Base-by-base conservation (phyloP, 2,797 vertebrate genomes). In the Urocyon cinereoargenteus region DNA sequence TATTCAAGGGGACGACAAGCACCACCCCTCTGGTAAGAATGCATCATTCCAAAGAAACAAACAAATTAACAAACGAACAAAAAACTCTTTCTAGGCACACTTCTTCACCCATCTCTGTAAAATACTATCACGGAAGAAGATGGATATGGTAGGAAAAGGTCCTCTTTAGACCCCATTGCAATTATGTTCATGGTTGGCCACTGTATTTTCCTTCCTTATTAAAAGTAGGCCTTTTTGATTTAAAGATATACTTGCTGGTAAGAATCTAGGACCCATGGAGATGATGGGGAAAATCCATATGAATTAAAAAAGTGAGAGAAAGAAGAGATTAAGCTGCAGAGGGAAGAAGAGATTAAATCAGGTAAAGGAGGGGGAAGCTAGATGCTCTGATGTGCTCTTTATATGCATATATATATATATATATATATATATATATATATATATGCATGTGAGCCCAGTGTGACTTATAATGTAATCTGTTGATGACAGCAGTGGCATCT, bases 21-120 rank as follows among this genome's bases (percentile, higher is more conserved):
- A 98, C 97, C 8, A 1, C 4, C 59, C 34, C 66, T 73, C 82
- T 57, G 75, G 82, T 75, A 93, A 97, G 92, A 97, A 97, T 2
- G 92, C 16, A 95, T 3, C 79, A 73, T 83, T 96, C 82, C 40
- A 94, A 96, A 45, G 40, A 90, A 87, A 79, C 18, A 9, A 10
- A 59, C 53, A 55, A 88, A 92, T 14, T 82, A 94, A 96, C 19
- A 15, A 82, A 70, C 5, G 8, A 61, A 77, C 24, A 28, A 22
- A 59, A 24, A 49, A 34, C 36, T 73, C 40, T 87, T 57, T 78
- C 24, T 75, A 82, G 62, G 49, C 6, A 72, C 24, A 12, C 70
- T n/a, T 59, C 31, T 94, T n/a, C 24, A 83, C 57, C 49, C 3
- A 45, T 93, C 92, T 90, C 94, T 19, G 79, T 64, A 78, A 92